Evolutionary conservation across 2,113 vertebrate genomes (phyloP).

Genomic region (Sapajus apella): DNA sequence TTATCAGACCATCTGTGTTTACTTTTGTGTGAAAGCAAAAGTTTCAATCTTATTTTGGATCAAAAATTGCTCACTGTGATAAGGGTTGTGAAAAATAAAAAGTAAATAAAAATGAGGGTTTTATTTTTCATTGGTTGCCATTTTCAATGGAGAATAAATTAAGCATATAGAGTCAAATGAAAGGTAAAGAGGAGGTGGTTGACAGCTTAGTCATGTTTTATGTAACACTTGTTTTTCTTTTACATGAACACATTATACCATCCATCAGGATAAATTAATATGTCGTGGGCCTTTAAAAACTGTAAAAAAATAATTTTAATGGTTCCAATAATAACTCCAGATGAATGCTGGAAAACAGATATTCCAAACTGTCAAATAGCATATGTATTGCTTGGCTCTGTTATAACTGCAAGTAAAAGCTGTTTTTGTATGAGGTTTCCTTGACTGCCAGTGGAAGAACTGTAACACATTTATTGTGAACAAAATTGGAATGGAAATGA

Average conservation of each 20-base stretch:
- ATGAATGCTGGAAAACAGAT: constrained; percentile 80
- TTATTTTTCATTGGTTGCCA: constrained; percentile 61
- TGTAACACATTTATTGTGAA: constrained; percentile 80
- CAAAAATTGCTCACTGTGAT: constrained; percentile 55
- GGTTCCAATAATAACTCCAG: constrained; percentile 78
- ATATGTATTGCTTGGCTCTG: constrained; percentile 83
- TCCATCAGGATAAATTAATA: constrained; percentile 71
- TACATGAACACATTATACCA: constrained; percentile 52
- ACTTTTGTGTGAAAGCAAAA: constrained; percentile 67
- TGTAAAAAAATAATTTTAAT: constrained; percentile 74
- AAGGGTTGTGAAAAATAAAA: constrained; percentile 55
- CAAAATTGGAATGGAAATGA: constrained; percentile 77
- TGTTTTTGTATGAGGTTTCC: constrained; percentile 80
- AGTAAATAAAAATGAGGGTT: constrained; percentile 33
- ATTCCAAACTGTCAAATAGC: constrained; percentile 78
- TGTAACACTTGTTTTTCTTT: constrained; percentile 73
- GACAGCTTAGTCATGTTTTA: constrained; percentile 74
- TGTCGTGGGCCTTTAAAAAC: constrained; percentile 68
- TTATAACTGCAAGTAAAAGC: constrained; percentile 79
- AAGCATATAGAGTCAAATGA: background rate
- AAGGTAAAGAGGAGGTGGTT: constrained; percentile 34
- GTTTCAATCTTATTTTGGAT: constrained; percentile 61
- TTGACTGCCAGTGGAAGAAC: constrained; percentile 77
- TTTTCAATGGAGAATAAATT: constrained; percentile 60
- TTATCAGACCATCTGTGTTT: constrained; percentile 72